Percentiles rank a stretch among this genome's conserved stretches.
These are phyloP conservation scores for Sus scrofa DNA, from an alignment of 2,113 vertebrate species.

Conservation along the genomic window T2T-Sscrofa CM000813.6:81127501-81128000, in stretches of 20 bases:
- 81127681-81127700: neutral
- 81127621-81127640: neutral
- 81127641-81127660: neutral
- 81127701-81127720: neutral
- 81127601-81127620: neutral
- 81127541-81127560: neutral
- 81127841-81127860: slow-evolving; percentile 98
- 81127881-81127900: slow-evolving; percentile 95
- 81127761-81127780: neutral
- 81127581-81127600: neutral
- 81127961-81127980: neutral
- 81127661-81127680: neutral
- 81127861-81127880: slow-evolving; percentile 97
- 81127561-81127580: neutral
- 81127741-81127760: neutral
- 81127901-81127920: slow-evolving; percentile 94
- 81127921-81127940: slow-evolving; percentile 94
- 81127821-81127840: slow-evolving; percentile 93
- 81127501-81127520: too few relatives aligned
- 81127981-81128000: neutral
- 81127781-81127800: neutral
- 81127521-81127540: neutral
- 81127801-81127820: slow-evolving; percentile 95
- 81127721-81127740: neutral
- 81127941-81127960: neutral